Evolutionary conservation across 2,888 invertebrate species (phyloP), one percentile per base, ranked within the genome.

Genomic region (Plebejus argus): DNA sequence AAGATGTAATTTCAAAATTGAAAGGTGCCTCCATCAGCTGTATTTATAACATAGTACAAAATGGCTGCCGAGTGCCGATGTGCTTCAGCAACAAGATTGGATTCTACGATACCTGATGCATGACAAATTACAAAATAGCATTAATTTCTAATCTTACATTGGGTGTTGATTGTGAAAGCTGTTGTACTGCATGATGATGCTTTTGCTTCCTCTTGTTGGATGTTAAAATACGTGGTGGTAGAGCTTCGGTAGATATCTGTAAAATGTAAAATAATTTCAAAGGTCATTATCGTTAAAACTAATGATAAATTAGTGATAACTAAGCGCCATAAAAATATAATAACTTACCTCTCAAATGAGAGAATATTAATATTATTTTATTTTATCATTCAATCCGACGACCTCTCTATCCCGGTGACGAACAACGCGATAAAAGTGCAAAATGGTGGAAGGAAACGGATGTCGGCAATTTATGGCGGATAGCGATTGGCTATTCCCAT

Each of bases 401-500:
- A 82, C 87, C 87, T 85, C 86, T 85, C 92, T 91, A 90, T 92
- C 94, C 93, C 94, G 94, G 94, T 93, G 95, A 95, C 93, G 95
- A 95, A 95, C 95, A 95, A 95, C 94, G 95, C 95, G 92, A 91
- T 94, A 94, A 94, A 95, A 95, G 93, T 80, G 79, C 78, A 79
- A 76, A 72, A 82, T 82, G 82, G 83, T 81, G 79, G 83, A 81
- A 81, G 83, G 90, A 90, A 86, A 85, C 84, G 86, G 87, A 87
- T 83, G 82, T 79, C 39, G n/a, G n/a, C 4, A 28, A 18, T 53
- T 49, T 66, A 66, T 66, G 66, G 66, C 66, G 66, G 28, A 66
- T 28, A 28, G 66, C 28, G 28, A 66, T 33, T 66, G 66, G 66
- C 66, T 66, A 33, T 66, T 66, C 20, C 18, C n/a, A n/a, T n/a